Evolutionary conservation across 2,797 vertebrate species (phyloP).

Genomic region (Sylvia borin): DNA sequence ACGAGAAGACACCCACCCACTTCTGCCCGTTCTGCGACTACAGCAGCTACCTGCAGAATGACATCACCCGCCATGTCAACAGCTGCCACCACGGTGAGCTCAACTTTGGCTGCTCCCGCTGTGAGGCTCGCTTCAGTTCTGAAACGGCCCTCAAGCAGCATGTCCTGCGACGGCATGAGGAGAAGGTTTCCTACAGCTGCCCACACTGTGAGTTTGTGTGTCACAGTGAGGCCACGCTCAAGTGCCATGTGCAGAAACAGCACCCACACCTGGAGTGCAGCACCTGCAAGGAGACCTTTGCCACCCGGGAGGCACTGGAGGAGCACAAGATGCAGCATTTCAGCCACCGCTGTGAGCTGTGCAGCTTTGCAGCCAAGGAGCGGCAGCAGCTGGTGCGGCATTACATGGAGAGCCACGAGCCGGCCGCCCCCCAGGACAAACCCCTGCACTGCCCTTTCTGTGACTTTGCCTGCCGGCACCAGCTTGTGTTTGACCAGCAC

Average conservation of each 20-base stretch:
- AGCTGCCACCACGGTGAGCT: constrained; percentile 89
- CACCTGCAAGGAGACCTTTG: constrained; percentile 79
- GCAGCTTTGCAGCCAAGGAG: constrained; percentile 87
- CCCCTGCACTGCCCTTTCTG: constrained; percentile 87
- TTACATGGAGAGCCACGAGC: constrained; percentile 87
- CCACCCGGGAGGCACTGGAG: constrained; percentile 77
- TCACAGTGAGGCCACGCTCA: constrained; percentile 79
- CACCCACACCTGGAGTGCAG: constrained; percentile 81
- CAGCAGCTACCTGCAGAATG: constrained; percentile 86
- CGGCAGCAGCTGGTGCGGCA: constrained; percentile 85
- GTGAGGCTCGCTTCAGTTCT: constrained; percentile 88
- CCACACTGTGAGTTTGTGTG: constrained; percentile 79
- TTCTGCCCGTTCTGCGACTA: constrained; percentile 92
- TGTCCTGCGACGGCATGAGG: constrained; percentile 81
- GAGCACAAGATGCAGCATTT: constrained; percentile 82
- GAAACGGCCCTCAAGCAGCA: constrained; percentile 91
- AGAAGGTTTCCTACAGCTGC: constrained; percentile 73
- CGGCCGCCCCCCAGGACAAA: constrained; percentile 56
- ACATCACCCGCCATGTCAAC: constrained; percentile 87
- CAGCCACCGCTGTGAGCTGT: constrained; percentile 85
- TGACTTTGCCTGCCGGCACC: constrained; percentile 85
- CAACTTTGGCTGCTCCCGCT: constrained; percentile 81
- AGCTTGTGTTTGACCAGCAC: constrained; percentile 92
- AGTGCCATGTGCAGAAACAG: constrained; percentile 82
- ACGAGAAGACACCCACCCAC: constrained; percentile 88